Base-by-base conservation (phyloP, 1,140 invertebrate genomes). In the Aphelenchoides besseyi region DNA sequence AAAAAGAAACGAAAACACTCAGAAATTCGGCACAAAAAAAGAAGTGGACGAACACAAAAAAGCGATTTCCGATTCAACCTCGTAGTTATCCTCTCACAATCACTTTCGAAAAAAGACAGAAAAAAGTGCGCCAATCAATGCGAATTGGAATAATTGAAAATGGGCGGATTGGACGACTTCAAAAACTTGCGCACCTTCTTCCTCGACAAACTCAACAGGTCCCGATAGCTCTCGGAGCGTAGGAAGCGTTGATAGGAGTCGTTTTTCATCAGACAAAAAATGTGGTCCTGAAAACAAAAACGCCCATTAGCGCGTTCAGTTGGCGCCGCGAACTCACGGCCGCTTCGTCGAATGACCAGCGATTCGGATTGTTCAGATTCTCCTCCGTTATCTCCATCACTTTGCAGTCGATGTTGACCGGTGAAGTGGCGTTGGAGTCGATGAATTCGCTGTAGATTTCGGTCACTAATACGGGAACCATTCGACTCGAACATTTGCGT, bases 241-340 rank as follows among this genome's bases (percentile, higher is more conserved):
- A 99, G 88, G 85, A 97, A 99, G 74, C 97, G 89, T 48, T 93
- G 95, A 84, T 99, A 99, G 79, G 92, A 95, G 86, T 99, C 97
- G 79, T 92, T 95, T 85, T 97, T 97, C 97, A 99, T 99, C 70
- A 98, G 87, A 84, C 97, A 94, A 87, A 97, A 98, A 32, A 99
- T 94, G 86, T 99, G 96, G 5, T 95, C 93, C 92, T 95, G 87
- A 86, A 79, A 81, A 75, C 29, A n/a, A n/a, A n/a, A n/a, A n/a
- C n/a, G n/a, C n/a, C n/a, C 37, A 41, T 8, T 41, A 5, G n/a
- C 5, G n/a, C 37, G 18, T 54, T 33, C 57, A 18, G 26, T 16
- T 53, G 64, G 23, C 33, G 61, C 26, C 5, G 32, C 18, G 16
- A 5, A 57, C 87, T 86, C 87, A 95, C 94, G 84, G 93, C 92